Evolutionary conservation across 2,113 vertebrate species (phyloP).

Genomic region (Delphinus delphis): DNA sequence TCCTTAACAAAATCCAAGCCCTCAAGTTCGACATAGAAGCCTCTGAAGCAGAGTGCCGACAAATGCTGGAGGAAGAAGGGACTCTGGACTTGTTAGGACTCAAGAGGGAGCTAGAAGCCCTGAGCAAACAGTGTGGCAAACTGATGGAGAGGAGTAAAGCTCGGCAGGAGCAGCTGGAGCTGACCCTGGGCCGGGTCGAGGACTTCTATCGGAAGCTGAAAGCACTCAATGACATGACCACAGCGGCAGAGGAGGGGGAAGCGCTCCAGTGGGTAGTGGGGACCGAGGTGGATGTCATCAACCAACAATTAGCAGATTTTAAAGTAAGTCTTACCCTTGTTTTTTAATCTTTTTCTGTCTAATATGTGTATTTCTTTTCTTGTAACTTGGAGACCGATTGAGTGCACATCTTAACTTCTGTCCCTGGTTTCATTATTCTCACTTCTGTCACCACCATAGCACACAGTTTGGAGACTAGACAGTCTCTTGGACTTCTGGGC

Average conservation of each 20-base stretch:
- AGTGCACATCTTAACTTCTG: background rate
- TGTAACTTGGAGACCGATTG: background rate
- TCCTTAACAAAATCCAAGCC: constrained; percentile 88
- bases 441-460: background rate
- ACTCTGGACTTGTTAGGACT: constrained; percentile 94
- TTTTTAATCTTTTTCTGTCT: background rate
- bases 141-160: constrained; percentile 91
- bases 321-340: constrained; percentile 87
- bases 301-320: constrained; percentile 94
- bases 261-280: constrained; percentile 92
- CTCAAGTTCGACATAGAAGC: constrained; percentile 89
- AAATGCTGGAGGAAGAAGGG: constrained; percentile 94
- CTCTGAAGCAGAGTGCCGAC: constrained; percentile 89
- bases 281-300: constrained; percentile 95
- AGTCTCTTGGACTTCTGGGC: constrained; percentile 4
- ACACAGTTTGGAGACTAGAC: background rate
- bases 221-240: constrained; percentile 89
- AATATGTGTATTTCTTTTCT: constrained; percentile 15
- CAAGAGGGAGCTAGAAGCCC: constrained; percentile 93
- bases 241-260: constrained; percentile 89
- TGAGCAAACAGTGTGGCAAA: constrained; percentile 94
- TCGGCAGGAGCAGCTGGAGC: constrained; percentile 90
- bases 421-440: background rate
- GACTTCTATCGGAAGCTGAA: constrained; percentile 92
- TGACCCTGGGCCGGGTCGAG: constrained; percentile 85